phyloP scores from a whole-genome alignment of 2,113 vertebrate species.

The Siniperca knerii region DNA sequence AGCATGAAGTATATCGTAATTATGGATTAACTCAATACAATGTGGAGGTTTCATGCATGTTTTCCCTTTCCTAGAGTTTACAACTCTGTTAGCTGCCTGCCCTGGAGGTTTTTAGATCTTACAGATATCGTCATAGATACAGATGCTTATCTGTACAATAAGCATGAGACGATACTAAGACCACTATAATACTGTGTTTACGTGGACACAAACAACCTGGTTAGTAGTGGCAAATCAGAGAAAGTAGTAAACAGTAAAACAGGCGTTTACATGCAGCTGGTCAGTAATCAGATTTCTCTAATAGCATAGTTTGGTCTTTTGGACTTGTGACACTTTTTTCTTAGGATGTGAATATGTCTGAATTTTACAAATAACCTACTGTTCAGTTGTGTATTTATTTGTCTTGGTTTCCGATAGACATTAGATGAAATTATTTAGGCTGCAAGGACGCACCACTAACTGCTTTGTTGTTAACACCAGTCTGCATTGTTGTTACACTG shows the following conservation, averaged over 20 bases:
- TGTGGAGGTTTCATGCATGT: slow-evolving; percentile 10
- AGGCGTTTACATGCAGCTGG: background rate
- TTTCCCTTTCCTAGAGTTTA: background rate
- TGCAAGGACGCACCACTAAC: background rate
- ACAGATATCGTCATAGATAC: too few relatives aligned
- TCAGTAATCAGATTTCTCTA: background rate
- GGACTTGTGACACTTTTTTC: background rate
- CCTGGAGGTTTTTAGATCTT: background rate
- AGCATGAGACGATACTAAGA: background rate
- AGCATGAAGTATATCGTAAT: background rate
- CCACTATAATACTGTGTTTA: background rate
- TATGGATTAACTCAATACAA: slow-evolving; percentile 37
- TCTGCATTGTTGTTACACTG: background rate
- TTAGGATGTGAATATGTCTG: background rate
- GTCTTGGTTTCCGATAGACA: background rate
- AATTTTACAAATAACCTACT: background rate
- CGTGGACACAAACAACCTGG: background rate
- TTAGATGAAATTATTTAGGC: background rate
- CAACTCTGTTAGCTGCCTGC: background rate
- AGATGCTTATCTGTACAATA: background rate
- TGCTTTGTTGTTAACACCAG: background rate
- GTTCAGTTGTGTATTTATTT: background rate
- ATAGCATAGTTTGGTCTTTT: background rate
- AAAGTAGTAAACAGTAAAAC: slow-evolving; percentile 1
- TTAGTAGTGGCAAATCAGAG: background rate